Evolutionary conservation across 2,113 vertebrate genomes (phyloP).

Genomic region (Poeciliopsis prolifica): DNA sequence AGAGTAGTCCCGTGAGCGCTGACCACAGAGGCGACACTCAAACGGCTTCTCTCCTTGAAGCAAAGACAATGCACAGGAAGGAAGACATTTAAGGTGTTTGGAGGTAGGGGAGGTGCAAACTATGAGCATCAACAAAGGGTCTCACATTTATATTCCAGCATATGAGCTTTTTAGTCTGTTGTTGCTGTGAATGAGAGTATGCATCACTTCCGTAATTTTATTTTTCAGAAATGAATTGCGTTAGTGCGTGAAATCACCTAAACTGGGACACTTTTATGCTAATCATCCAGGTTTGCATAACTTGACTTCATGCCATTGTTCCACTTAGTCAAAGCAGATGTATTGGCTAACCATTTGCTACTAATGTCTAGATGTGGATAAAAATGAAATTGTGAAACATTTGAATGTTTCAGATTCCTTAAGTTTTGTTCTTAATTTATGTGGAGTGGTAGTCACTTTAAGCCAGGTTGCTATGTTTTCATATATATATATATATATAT

Average conservation of each 20-base stretch:
- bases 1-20: conserved; percentile 86
- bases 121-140: neutral
- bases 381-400: neutral
- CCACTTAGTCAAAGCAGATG: neutral
- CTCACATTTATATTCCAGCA: neutral
- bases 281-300: conserved; percentile 11
- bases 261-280: conserved; percentile 17
- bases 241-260: conserved; percentile 15
- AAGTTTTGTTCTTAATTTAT: too few species aligned
- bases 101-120: neutral
- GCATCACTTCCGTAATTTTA: neutral
- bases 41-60: conserved; percentile 85
- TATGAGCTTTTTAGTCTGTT: neutral
- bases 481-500: neutral
- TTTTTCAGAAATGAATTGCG: neutral
- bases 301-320: neutral
- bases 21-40: conserved; percentile 84
- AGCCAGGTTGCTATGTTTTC: neutral
- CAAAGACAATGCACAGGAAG: conserved; percentile 10
- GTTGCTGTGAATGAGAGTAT: neutral
- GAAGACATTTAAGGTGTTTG: conserved; percentile 1
- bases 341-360: neutral
- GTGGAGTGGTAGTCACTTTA: neutral
- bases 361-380: neutral
- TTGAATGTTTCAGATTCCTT: neutral